Conservation (phyloP, 2,888 invertebrate species). For the Oegoconia quadripuncta region DNA sequence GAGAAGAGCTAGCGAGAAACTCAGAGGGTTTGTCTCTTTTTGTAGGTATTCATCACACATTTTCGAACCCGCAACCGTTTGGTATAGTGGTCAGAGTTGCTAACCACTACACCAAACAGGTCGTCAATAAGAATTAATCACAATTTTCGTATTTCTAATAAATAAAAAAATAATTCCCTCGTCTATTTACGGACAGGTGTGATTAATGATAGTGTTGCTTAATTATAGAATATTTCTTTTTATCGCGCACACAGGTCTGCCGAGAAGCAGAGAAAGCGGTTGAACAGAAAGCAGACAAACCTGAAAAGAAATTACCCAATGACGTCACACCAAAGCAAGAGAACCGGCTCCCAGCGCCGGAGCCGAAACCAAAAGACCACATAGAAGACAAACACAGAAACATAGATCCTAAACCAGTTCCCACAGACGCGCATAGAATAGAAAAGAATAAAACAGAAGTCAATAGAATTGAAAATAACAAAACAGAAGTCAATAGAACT, state of each 20-base stretch:
- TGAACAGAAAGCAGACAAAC: conserved; percentile 50
- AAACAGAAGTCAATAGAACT: not conserved
- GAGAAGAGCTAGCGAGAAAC: too few species aligned
- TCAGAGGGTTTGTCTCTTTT: too few species aligned
- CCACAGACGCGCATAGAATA: not conserved
- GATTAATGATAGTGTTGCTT: too few species aligned
- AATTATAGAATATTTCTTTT: not conserved
- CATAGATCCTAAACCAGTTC: not conserved
- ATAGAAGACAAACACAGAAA: not conserved
- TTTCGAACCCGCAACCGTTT: too few species aligned
- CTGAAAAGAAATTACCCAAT: conserved; percentile 30
- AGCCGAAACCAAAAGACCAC: conserved; percentile 15
- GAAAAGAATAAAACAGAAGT: not conserved
- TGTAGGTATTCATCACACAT: too few species aligned
- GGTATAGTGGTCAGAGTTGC: too few species aligned
- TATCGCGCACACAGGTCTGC: conserved; percentile 69
- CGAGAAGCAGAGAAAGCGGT: conserved; percentile 69
- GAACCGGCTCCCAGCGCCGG: conserved; percentile 21
- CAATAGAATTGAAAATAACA: not conserved
- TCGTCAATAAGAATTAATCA: too few species aligned
- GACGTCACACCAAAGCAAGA: conserved; percentile 30
- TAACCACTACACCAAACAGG: too few species aligned
- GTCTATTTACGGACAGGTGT: too few species aligned
- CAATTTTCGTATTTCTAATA: too few species aligned
- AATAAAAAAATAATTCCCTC: too few species aligned